Base-by-base conservation (phyloP, 2,888 invertebrate genomes). In the Labia minor region DNA sequence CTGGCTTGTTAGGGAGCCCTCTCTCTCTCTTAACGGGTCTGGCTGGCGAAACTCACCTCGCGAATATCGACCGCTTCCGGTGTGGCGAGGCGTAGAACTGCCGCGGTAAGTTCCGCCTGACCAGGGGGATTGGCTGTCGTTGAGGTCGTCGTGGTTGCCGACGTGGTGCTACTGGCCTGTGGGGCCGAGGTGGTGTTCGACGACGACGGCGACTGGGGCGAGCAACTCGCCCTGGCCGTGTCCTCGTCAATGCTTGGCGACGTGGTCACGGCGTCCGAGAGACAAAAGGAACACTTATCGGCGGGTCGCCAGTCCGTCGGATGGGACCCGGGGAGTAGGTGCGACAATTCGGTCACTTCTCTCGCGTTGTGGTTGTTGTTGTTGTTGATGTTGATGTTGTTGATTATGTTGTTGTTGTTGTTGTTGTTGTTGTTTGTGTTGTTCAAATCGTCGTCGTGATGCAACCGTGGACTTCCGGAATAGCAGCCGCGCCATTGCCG, bases 401-500 rank as follows among this genome's bases (percentile, higher is more conserved):
- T 33, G 33, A 33, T 6, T 11, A 33, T 11, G 33, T 33, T 33
- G 49, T 16, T 49, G n/a, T 11, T n/a, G 16, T 49, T 11, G 4
- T 4, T 49, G 49, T 49, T 49, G 49, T 49, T 49, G 49, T 49
- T 49, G 49, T 11, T 49, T 4, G 4, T 49, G 49, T 11, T 49
- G 49, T 49, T 10, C n/a, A 16, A n/a, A 14, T 49, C 49, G 4
- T 49, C 49, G 14, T 49, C 49, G 49, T 49, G 49, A 16, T 10
- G 49, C 16, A 14, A 16, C 49, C 49, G 49, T n/a, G 49, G 49
- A 49, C 49, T 49, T 49, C 49, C n/a, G 49, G 49, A 16, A n/a
- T 49, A 14, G 49, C 49, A 49, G n/a, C n/a, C 49, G 49, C 49
- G 49, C 92, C 92, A 92, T 92, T 89, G 91, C 88, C 91, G 88